phyloP scores from a whole-genome alignment of 92 coral and sea anemone species.

The Epizoanthus stellaris region DNA sequence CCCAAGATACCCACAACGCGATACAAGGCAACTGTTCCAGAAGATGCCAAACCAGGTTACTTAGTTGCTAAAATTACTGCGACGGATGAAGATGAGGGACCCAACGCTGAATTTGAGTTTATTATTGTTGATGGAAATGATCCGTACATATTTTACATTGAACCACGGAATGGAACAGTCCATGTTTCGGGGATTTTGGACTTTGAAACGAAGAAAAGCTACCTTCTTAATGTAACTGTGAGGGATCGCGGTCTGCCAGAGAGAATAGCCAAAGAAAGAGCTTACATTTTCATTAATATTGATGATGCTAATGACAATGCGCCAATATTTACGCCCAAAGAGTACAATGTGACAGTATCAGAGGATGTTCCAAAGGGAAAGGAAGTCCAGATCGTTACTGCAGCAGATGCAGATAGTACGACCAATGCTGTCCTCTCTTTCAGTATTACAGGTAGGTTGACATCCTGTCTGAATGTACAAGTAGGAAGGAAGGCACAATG shows the following conservation, averaged over 20 bases:
- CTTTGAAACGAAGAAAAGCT: slow-evolving; percentile 70
- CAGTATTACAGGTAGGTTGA: slow-evolving; percentile 53
- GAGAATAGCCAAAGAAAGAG: slow-evolving; percentile 46
- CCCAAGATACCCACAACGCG: slow-evolving; percentile 65
- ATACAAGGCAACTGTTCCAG: slow-evolving; percentile 81
- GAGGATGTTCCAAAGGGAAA: slow-evolving; percentile 65
- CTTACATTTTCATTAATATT: slow-evolving; percentile 64
- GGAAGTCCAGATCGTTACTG: slow-evolving; percentile 67
- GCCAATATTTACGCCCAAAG: slow-evolving; percentile 70
- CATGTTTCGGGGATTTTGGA: slow-evolving; percentile 92
- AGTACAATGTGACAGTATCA: slow-evolving; percentile 55
- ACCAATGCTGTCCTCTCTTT: slow-evolving; percentile 68
- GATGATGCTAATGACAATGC: slow-evolving; percentile 82
- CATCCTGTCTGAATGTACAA: too few species aligned
- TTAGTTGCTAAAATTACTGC: slow-evolving; percentile 68
- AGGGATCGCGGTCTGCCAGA: slow-evolving; percentile 77
- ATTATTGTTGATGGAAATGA: slow-evolving; percentile 74
- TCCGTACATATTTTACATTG: slow-evolving; percentile 84
- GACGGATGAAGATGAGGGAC: slow-evolving; percentile 83
- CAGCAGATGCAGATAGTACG: slow-evolving; percentile 73
- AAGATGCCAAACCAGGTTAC: slow-evolving; percentile 82
- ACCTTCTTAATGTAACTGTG: slow-evolving; percentile 79
- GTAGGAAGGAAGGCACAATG: too few species aligned
- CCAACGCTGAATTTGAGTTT: slow-evolving; percentile 83
- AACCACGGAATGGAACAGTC: slow-evolving; percentile 82